Percentiles rank a stretch among this genome's conserved stretches.
These are phyloP conservation scores for Struthio camelus DNA, from an alignment of 2,113 vertebrate genomes.

Conservation along the genomic window DNA sequence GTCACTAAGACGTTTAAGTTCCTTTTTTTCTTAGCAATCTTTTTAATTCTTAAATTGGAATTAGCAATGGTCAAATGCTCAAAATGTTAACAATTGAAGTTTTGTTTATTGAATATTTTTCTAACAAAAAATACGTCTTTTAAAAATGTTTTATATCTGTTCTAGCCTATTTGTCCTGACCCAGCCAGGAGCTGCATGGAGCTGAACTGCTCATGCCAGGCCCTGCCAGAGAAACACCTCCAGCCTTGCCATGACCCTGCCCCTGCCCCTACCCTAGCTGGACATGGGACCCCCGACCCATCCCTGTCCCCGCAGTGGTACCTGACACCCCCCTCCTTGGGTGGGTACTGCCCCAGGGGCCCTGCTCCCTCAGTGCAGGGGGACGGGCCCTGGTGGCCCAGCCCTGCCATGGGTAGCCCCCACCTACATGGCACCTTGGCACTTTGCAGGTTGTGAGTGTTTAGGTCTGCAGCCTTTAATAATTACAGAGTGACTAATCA, in stretches of 20 bases:
- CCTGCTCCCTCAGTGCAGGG: too few species aligned
- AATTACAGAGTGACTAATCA: background rate
- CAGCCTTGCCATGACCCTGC: too few species aligned
- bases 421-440: background rate
- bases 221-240: too few species aligned
- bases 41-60: background rate
- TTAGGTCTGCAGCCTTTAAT: background rate
- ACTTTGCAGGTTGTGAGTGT: background rate
- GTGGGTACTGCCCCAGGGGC: too few species aligned
- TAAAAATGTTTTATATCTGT: background rate
- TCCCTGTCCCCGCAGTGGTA: too few species aligned
- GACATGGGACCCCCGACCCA: too few species aligned
- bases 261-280: too few species aligned
- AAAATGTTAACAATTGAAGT: background rate
- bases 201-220: too few species aligned
- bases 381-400: too few species aligned
- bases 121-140: fast-evolving
- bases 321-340: too few species aligned
- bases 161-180: background rate
- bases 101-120: background rate
- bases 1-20: background rate
- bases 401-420: background rate
- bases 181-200: too few species aligned
- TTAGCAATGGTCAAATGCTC: background rate
- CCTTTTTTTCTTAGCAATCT: fast-evolving